These are phyloP conservation scores for Reticulitermes speratus DNA, from an alignment of 1,140 invertebrate genomes.

Conservation along the genomic window DNA sequence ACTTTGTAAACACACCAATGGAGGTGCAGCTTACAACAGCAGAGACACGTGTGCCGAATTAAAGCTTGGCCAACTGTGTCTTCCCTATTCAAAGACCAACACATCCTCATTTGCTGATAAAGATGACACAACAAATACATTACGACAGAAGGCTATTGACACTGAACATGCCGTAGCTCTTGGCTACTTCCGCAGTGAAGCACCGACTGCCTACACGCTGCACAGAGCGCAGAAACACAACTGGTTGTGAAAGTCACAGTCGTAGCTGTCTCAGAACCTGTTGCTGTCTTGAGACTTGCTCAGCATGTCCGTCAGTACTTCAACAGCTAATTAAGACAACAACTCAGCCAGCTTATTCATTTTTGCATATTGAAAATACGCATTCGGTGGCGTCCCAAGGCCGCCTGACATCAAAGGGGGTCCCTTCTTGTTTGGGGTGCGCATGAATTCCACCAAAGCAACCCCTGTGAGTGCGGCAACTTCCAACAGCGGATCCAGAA, in stretches of 20 bases:
- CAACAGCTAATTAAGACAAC: no score
- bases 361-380: no score
- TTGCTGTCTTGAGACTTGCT: no score
- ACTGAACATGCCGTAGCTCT: not conserved
- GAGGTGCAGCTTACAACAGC: not conserved
- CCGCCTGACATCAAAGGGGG: no score
- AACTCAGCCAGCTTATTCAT: no score
- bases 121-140: not conserved
- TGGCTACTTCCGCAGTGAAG: not conserved
- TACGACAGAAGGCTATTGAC: not conserved
- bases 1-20: not conserved
- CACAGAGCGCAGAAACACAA: not conserved
- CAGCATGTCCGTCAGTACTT: no score
- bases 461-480: no score
- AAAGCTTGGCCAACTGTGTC: not conserved
- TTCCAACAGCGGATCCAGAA: no score
- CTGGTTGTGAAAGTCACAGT: not conserved
- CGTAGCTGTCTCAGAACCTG: not conserved
- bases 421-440: no score
- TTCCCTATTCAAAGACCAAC: not conserved
- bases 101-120: not conserved
- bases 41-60: not conserved
- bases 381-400: no score
- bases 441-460: no score
- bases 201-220: not conserved